These are phyloP conservation scores for Tinea trinotella DNA, from an alignment of 2,888 invertebrate genomes.

Conservation along the genomic window DNA sequence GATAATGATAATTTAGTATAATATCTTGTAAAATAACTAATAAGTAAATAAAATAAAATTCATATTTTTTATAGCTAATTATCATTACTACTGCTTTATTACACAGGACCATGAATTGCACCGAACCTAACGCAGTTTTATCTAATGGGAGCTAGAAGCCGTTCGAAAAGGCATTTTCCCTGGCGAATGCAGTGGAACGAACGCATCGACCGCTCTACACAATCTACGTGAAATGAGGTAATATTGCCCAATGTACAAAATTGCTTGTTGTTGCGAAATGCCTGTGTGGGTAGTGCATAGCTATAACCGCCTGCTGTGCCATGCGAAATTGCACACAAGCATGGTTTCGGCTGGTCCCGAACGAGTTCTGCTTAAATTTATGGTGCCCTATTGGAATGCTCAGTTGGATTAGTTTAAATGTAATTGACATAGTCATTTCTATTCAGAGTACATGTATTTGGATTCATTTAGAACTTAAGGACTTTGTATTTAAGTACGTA, in stretches of 20 bases:
- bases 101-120: too few species aligned
- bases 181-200: slow-evolving; percentile 22
- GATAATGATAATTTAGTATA: too few species aligned
- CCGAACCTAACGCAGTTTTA: too few species aligned
- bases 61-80: too few species aligned
- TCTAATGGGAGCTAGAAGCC: too few species aligned
- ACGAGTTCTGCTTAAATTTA: slow-evolving; percentile 14
- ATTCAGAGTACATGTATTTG: too few species aligned
- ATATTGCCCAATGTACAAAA: slow-evolving; percentile 42
- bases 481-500: too few species aligned
- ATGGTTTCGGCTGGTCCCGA: slow-evolving; percentile 18
- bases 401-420: slow-evolving; percentile 9
- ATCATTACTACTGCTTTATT: too few species aligned
- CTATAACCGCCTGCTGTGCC: slow-evolving; percentile 21
- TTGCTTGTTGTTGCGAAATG: slow-evolving; percentile 37
- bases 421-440: slow-evolving; percentile 6
- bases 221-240: slow-evolving; percentile 38
- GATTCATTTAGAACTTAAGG: too few species aligned
- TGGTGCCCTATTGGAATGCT: slow-evolving; percentile 7
- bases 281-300: slow-evolving; percentile 26
- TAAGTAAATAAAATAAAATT: too few species aligned
- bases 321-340: slow-evolving; percentile 18
- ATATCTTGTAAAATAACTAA: too few species aligned
- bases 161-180: slow-evolving; percentile 28
- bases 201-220: slow-evolving; percentile 25